Conservation (phyloP, 2,888 invertebrate species). For the Panopea generosa region DNA sequence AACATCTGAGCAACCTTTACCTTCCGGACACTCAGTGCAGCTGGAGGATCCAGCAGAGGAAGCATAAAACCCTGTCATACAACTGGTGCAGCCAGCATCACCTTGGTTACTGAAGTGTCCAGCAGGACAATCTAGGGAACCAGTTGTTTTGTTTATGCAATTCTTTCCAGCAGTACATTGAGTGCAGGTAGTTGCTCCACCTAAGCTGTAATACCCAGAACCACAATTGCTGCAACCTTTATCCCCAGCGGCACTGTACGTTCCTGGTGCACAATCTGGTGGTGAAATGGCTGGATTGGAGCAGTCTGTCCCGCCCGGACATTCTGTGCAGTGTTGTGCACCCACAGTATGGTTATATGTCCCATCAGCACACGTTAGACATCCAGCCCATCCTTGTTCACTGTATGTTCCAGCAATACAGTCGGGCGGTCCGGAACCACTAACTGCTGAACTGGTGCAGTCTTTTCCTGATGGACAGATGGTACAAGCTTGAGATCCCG, state of each 20-base stretch:
- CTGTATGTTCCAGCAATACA: slow-evolving; percentile 79
- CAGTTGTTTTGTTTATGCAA: slow-evolving; percentile 39
- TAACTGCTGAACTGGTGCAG: slow-evolving; percentile 70
- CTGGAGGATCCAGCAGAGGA: slow-evolving; percentile 21
- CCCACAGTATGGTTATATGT: slow-evolving; percentile 67
- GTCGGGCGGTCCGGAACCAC: slow-evolving; percentile 60
- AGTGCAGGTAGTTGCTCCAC: slow-evolving; percentile 32
- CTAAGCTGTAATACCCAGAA: slow-evolving; percentile 66
- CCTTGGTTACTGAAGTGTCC: slow-evolving; percentile 78
- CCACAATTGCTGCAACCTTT: slow-evolving; percentile 57
- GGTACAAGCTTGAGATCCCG: slow-evolving; percentile 61
- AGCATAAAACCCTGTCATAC: slow-evolving; percentile 63
- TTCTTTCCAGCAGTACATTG: slow-evolving; percentile 57
- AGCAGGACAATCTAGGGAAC: slow-evolving; percentile 70
- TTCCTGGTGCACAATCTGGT: slow-evolving; percentile 62
- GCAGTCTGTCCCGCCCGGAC: slow-evolving; percentile 71
- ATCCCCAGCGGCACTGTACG: slow-evolving; percentile 62
- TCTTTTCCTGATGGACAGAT: slow-evolving; percentile 76
- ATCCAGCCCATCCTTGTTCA: slow-evolving; percentile 69
- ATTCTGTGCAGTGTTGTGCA: slow-evolving; percentile 66
- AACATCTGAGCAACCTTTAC: slow-evolving; percentile 50
- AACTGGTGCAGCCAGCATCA: slow-evolving; percentile 70
- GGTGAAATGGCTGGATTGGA: slow-evolving; percentile 46
- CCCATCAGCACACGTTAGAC: slow-evolving; percentile 70
- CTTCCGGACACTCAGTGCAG: slow-evolving; percentile 51